Evolutionary conservation across 2,113 vertebrate species (phyloP).

Genomic region (Corydoras maculifer): DNA sequence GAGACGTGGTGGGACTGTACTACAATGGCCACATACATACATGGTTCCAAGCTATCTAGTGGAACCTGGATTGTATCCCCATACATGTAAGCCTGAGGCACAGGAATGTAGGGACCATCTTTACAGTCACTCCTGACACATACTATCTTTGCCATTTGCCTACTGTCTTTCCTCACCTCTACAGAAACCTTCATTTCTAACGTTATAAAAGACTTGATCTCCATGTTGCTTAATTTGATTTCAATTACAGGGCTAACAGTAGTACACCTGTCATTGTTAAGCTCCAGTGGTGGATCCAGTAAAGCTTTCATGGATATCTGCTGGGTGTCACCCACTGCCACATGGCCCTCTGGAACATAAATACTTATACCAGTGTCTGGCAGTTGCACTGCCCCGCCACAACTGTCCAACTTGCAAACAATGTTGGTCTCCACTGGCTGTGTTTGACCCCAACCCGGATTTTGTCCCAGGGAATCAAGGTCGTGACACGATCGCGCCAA

Average conservation of each 20-base stretch:
- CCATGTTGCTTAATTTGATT: conserved; percentile 89
- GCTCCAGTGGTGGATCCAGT: conserved; percentile 85
- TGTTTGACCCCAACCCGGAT: conserved; percentile 94
- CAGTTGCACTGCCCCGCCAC: conserved; percentile 84
- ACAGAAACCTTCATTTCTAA: conserved; percentile 85
- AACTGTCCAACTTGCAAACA: conserved; percentile 82
- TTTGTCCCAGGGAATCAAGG: conserved; percentile 85
- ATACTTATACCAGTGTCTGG: conserved; percentile 87
- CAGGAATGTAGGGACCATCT: conserved; percentile 77
- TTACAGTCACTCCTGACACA: conserved; percentile 83
- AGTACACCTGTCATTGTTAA: conserved; percentile 84
- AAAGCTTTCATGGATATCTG: conserved; percentile 91
- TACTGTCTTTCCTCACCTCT: conserved; percentile 70
- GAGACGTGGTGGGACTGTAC: conserved; percentile 72
- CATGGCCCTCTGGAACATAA: conserved; percentile 82
- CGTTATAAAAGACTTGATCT: conserved; percentile 77
- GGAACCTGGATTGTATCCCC: conserved; percentile 88
- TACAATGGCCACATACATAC: conserved; percentile 83
- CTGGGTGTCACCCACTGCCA: conserved; percentile 78
- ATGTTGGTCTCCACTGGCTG: conserved; percentile 91
- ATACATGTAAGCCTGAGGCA: conserved; percentile 72
- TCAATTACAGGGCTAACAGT: conserved; percentile 87
- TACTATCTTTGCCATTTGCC: conserved; percentile 70
- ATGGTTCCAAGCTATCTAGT: conserved; percentile 84
- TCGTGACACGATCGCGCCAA: conserved; percentile 92